phyloP scores from a whole-genome alignment of 2,888 invertebrate genomes.

The Ectropis crepuscularia region DNA sequence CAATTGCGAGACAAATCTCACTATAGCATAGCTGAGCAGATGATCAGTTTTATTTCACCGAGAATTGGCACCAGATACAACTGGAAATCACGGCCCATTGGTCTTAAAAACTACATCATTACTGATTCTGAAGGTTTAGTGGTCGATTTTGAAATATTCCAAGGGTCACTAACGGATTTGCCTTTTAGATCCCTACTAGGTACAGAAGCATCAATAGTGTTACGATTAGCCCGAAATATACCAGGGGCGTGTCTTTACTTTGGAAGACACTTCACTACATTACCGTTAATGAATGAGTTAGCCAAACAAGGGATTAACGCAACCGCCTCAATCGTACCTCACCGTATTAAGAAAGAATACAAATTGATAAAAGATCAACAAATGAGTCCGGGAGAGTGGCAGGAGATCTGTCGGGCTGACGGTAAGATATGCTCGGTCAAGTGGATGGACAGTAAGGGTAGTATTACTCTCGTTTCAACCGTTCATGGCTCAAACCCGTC shows the following conservation, averaged over 20 bases:
- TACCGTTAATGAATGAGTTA: conserved; percentile 40
- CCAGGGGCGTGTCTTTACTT: conserved; percentile 27
- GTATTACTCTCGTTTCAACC: conserved; percentile 46
- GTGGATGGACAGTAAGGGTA: conserved; percentile 49
- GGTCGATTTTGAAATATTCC: conserved; percentile 46
- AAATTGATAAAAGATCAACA: conserved; percentile 37
- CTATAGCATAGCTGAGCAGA: conserved; percentile 41
- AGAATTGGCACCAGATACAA: conserved; percentile 43
- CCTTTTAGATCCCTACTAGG: conserved; percentile 36
- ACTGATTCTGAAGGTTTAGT: conserved; percentile 44
- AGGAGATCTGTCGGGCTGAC: conserved; percentile 43
- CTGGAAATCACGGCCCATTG: conserved; percentile 52
- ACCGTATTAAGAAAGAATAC: conserved; percentile 21
- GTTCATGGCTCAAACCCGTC: conserved; percentile 45
- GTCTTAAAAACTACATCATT: conserved; percentile 57
- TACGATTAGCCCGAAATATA: conserved; percentile 39
- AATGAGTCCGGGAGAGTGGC: conserved; percentile 40
- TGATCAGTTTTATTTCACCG: conserved; percentile 40
- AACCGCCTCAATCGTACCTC: conserved; percentile 23
- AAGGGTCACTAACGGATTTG: conserved; percentile 37
- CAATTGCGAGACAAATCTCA: conserved; percentile 37
- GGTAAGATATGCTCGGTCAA: conserved; percentile 44
- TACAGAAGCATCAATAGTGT: conserved; percentile 36
- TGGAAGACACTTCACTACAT: conserved; percentile 27
- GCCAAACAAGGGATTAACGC: conserved; percentile 30